phyloP scores from a whole-genome alignment of 2,113 vertebrate species.

The Corvus cornix region DNA sequence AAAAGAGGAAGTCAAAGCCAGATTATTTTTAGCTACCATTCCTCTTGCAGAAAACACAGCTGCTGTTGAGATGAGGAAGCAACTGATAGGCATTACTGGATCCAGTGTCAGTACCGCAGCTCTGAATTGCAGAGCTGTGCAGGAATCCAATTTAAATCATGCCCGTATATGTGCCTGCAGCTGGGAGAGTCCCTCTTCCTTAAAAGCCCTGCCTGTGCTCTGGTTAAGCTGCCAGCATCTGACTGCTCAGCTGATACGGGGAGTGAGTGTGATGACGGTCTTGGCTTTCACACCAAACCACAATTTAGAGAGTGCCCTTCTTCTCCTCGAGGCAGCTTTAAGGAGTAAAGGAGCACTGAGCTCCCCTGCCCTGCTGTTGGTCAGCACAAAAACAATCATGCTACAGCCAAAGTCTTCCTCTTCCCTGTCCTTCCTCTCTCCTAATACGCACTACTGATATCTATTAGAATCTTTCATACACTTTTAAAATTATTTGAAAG shows the following conservation, averaged over 20 bases:
- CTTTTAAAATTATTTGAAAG: not conserved
- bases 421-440: not conserved
- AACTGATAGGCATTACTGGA: not conserved
- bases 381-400: not conserved
- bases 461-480: not conserved
- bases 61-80: constrained; percentile 23
- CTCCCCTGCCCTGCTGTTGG: not conserved
- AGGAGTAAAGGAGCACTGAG: not conserved
- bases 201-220: not conserved
- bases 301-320: not conserved
- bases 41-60: constrained; percentile 51
- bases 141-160: not conserved
- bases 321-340: not conserved
- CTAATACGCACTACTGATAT: not conserved
- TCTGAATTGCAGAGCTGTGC: not conserved
- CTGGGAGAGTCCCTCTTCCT: not conserved
- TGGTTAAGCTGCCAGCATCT: not conserved
- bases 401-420: not conserved
- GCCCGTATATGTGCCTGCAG: not conserved
- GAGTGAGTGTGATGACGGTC: not conserved
- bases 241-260: not conserved
- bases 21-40: constrained; percentile 56
- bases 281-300: not conserved
- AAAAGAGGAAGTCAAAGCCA: constrained; percentile 45
- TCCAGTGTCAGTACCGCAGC: not conserved